Conservation (phyloP, 2,888 invertebrate genomes). For the Ischnura elegans region DNA sequence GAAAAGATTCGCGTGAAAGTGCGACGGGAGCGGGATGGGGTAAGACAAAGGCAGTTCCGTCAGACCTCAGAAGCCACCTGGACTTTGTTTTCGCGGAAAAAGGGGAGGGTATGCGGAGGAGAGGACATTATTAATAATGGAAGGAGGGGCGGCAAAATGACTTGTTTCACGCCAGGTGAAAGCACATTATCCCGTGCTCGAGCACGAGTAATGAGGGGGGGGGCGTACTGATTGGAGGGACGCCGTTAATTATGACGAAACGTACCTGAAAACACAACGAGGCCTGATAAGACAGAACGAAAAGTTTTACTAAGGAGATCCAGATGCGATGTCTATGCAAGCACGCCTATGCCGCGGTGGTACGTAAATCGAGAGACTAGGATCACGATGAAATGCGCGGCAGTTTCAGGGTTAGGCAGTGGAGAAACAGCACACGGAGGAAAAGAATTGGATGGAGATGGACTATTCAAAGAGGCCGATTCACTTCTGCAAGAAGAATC, state of each 20-base stretch:
- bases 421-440: too few relatives aligned
- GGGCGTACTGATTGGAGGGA: neutral
- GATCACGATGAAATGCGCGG: neutral
- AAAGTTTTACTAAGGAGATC: slow-evolving; percentile 1
- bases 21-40: neutral
- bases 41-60: neutral
- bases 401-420: neutral
- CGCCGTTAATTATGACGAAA: slow-evolving; percentile 22
- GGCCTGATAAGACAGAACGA: neutral
- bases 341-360: neutral
- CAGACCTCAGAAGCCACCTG: neutral
- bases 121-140: neutral
- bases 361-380: neutral
- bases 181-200: neutral
- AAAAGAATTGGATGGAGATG: too few relatives aligned
- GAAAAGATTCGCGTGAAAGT: neutral
- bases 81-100: neutral
- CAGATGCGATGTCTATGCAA: neutral
- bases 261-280: neutral
- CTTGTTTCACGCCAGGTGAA: slow-evolving; percentile 5
- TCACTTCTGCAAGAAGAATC: too few relatives aligned
- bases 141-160: neutral
- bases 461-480: too few relatives aligned
- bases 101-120: neutral
- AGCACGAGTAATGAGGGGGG: slow-evolving; percentile 31